Percentiles rank a stretch among this genome's conserved stretches.
Evolutionary conservation across 1,140 invertebrate species (phyloP).

Genomic region (Phenacoccus solenopsis): DNA sequence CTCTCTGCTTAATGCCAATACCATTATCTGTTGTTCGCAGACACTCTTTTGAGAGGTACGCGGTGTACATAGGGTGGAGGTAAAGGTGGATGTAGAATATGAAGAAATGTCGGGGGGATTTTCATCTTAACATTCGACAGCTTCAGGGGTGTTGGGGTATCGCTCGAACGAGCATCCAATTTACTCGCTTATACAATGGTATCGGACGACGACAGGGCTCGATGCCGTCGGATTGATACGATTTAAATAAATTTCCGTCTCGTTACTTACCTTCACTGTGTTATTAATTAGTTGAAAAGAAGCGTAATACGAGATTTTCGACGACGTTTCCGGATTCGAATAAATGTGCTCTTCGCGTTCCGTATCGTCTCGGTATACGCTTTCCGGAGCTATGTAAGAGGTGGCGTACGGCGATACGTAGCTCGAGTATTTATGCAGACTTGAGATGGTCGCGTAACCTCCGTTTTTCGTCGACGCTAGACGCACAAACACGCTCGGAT

Average conservation of each 20-base stretch:
- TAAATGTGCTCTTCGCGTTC: conserved; percentile 36
- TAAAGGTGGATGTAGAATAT: background rate
- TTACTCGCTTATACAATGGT: background rate
- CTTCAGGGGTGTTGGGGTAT: conserved; percentile 9
- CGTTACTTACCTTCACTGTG: background rate
- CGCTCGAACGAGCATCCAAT: conserved; percentile 15
- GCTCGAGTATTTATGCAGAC: conserved; percentile 45
- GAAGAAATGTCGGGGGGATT: background rate
- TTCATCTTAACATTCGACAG: conserved; percentile 11
- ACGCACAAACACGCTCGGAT: conserved; percentile 40
- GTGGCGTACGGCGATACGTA: conserved; percentile 40
- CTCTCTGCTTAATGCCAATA: conserved; percentile 8
- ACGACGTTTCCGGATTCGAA: conserved; percentile 39
- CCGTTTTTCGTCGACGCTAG: conserved; percentile 53
- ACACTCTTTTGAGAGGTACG: conserved; percentile 5
- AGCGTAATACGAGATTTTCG: conserved; percentile 46
- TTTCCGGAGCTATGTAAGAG: conserved; percentile 36
- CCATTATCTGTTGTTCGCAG: conserved; percentile 16
- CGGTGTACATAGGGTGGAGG: background rate
- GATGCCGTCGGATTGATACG: background rate
- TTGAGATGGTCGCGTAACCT: conserved; percentile 66
- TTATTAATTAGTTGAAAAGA: conserved; percentile 27
- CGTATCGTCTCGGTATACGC: conserved; percentile 31
- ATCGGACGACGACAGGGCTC: background rate
- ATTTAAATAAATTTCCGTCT: too few species aligned